These are phyloP conservation scores for Dimorphilus gyrociliatus DNA, from an alignment of 2,888 invertebrate genomes.

Conservation along the genomic window DNA sequence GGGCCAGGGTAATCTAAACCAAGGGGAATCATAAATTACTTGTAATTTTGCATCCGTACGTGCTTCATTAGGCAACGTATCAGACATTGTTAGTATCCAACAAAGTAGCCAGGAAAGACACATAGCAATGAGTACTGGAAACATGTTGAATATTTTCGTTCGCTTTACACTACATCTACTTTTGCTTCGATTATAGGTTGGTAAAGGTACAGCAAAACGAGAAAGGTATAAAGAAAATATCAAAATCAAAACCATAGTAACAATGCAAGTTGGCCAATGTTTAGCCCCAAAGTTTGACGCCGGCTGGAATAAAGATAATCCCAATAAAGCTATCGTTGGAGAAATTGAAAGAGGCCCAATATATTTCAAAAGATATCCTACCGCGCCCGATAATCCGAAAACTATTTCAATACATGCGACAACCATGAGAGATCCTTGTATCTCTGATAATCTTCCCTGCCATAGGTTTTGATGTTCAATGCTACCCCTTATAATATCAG, in stretches of 20 bases:
- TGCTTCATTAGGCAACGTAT: constrained; percentile 36
- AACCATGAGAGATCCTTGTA: constrained; percentile 66
- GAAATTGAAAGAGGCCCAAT: constrained; percentile 70
- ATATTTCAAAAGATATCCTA: constrained; percentile 55
- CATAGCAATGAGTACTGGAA: constrained; percentile 47
- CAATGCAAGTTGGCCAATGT: constrained; percentile 64
- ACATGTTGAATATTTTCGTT: constrained; percentile 58
- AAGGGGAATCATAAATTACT: constrained; percentile 21
- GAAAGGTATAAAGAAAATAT: constrained; percentile 37
- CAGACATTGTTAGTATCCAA: constrained; percentile 25
- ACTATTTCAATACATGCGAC: constrained; percentile 59
- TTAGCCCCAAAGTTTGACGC: constrained; percentile 62
- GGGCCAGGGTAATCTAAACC: constrained; percentile 46
- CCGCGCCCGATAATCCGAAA: constrained; percentile 52
- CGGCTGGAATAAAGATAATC: constrained; percentile 62
- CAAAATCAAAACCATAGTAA: constrained; percentile 57
- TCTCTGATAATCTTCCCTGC: constrained; percentile 43
- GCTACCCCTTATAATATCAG: no score
- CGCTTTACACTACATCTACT: constrained; percentile 45
- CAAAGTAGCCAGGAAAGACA: constrained; percentile 26
- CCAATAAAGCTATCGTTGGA: constrained; percentile 66
- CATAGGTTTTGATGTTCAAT: no score
- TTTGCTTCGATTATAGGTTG: constrained; percentile 36
- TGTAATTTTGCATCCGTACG: constrained; percentile 25
- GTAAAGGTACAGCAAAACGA: constrained; percentile 18